Percentiles rank a stretch among this genome's conserved stretches.
Conservation (phyloP, 2,113 vertebrate genomes). For the Zapornia atra region DNA sequence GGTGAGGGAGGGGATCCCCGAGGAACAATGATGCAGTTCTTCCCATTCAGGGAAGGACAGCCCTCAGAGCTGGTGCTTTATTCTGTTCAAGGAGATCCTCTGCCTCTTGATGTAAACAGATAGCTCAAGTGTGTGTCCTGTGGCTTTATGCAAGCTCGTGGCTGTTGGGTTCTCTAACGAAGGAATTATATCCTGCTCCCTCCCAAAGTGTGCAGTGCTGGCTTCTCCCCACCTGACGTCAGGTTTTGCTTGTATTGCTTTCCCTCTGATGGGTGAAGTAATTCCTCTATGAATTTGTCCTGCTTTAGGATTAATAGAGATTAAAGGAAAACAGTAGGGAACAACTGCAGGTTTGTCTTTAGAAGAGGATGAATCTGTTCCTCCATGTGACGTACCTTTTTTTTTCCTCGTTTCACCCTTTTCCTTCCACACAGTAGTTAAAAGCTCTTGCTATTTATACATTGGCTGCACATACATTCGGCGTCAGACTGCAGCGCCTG, state of each 20-base stretch:
- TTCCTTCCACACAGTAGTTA: neutral
- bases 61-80: neutral
- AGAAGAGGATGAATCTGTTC: neutral
- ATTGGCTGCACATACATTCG: conserved; percentile 17
- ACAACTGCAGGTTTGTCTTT: neutral
- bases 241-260: neutral
- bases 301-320: neutral
- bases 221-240: neutral
- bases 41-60: neutral
- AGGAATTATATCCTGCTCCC: neutral
- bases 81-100: neutral
- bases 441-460: conserved; percentile 6
- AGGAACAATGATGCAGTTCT: neutral
- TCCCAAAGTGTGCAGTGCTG: neutral
- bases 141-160: accelerated
- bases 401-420: neutral
- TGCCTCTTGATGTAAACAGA: neutral
- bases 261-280: neutral
- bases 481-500: conserved; percentile 4
- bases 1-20: neutral
- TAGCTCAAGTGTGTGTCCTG: accelerated
- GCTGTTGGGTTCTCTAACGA: neutral
- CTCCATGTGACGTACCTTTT: neutral
- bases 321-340: neutral
- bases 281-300: neutral